A percentile compares a stretch with the other conserved stretches of the same genome.
phyloP scores from a whole-genome alignment of 2,113 vertebrate genomes.

The Phoenicopterus ruber region DNA sequence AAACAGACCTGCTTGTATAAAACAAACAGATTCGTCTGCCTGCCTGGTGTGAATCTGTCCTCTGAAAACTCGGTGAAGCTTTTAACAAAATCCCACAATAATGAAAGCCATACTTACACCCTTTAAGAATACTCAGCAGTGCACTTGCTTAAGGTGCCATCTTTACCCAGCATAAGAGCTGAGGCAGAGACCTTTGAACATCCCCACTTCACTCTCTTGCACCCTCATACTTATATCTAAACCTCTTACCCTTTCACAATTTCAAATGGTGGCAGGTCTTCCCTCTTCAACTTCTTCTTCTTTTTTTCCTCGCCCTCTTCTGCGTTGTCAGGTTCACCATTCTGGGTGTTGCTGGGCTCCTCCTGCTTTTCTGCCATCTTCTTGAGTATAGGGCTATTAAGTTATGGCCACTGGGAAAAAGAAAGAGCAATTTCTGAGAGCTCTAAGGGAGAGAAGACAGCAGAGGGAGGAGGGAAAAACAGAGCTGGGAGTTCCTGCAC shows the following conservation, averaged over 20 bases:
- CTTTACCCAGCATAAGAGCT: not conserved
- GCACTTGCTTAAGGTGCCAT: not conserved
- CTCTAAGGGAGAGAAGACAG: not conserved
- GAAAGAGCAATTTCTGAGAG: slow-evolving; percentile 15
- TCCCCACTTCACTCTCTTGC: not conserved
- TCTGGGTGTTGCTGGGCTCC: slow-evolving; percentile 57
- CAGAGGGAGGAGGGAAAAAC: not conserved
- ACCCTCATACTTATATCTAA: not conserved
- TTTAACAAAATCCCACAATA: not conserved
- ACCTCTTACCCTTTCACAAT: slow-evolving; percentile 88
- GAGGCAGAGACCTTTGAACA: not conserved
- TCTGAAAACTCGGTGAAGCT: not conserved
- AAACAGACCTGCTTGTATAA: not conserved
- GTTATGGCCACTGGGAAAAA: not conserved
- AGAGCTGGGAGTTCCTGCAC: slow-evolving; percentile 43
- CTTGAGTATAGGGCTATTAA: not conserved
- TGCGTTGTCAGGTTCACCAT: slow-evolving; percentile 60
- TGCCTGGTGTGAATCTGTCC: not conserved
- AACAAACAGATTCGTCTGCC: not conserved
- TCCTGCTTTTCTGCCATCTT: slow-evolving; percentile 78
- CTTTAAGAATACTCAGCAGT: not conserved
- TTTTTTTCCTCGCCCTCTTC: slow-evolving; percentile 51
- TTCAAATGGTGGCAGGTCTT: slow-evolving; percentile 89
- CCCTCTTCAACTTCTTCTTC: slow-evolving; percentile 70
- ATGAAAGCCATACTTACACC: not conserved